Evolutionary conservation across 2,113 vertebrate species (phyloP), one percentile per base, ranked within the genome.

Genomic region (Psilopsiagon aurifrons): DNA sequence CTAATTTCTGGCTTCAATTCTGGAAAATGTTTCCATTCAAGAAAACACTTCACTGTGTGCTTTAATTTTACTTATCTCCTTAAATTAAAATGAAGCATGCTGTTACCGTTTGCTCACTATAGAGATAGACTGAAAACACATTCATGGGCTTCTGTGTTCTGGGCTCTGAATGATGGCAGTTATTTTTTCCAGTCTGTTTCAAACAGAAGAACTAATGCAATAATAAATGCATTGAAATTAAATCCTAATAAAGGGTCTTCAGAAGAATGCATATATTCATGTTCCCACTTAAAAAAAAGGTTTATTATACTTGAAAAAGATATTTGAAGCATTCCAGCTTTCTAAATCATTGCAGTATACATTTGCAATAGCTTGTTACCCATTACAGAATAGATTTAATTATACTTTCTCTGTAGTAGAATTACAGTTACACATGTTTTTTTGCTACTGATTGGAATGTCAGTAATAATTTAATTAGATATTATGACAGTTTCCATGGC

Each of bases 351-450:
- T 91, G 29, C 81, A 92, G 49, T 84, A 83, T 66, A 81, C 88
- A 95, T 96, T 92, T 93, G 94, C 63, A 96, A 95, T 90, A 79
- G 92, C 55, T 97, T 97, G 79, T 91, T 98, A 90, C 75, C 62
- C 64, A 84, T 95, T 95, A 95, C 46, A 20, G 86, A 95, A 84
- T 81, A 91, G 91, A 89, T 97, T 83, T 82, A 93, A 83, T 96
- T 95, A 95, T 93, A 55, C 90, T 86, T 95, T 63, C 71, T 92
- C 91, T 95, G 94, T 88, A 91, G 93, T 86, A 94, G 88, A 91
- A 96, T 95, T 97, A 94, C 66, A 96, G 87, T 91, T 94, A 89
- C 92, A 97, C 95, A 96, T 97, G 80, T 3, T 94, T 98, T 97
- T 96, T 97, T 96, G 91, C 92, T 98, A 97, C 89, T 96, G 84